Conservation (phyloP, 2,797 vertebrate species). For the Esox masquinongy region DNA sequence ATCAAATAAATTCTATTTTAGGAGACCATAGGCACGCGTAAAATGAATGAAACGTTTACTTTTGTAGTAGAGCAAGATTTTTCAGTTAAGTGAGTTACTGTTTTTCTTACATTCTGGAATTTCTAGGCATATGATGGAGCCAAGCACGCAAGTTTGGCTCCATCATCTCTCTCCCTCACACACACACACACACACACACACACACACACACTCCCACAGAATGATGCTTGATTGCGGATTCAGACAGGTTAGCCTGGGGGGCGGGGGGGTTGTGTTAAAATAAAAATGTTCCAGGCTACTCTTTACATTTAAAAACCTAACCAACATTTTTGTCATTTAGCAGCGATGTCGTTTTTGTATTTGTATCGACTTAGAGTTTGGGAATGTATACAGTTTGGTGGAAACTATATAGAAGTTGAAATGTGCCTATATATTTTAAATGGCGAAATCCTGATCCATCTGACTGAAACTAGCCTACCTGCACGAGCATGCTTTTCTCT, state of each 20-base stretch:
- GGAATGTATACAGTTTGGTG: too few species aligned
- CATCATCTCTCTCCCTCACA: background rate
- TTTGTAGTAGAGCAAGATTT: background rate
- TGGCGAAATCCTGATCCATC: too few species aligned
- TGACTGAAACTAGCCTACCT: too few species aligned
- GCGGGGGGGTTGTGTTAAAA: too few species aligned
- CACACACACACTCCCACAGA: background rate
- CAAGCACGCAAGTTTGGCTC: background rate
- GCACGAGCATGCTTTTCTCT: background rate
- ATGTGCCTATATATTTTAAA: too few species aligned
- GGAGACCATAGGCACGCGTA: background rate
- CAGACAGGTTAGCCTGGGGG: too few species aligned
- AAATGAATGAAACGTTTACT: background rate
- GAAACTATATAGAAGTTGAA: too few species aligned
- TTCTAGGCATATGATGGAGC: background rate
- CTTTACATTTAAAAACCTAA: too few species aligned
- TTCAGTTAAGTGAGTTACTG: background rate
- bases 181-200: background rate
- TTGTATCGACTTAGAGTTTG: too few species aligned
- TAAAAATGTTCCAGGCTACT: too few species aligned
- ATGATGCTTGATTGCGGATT: conserved; percentile 36
- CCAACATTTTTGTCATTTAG: too few species aligned
- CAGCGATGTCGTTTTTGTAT: too few species aligned
- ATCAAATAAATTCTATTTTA: background rate
- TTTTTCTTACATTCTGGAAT: background rate